Conservation (phyloP, 2,888 invertebrate species). For the Venustoraphidia nigricollis region DNA sequence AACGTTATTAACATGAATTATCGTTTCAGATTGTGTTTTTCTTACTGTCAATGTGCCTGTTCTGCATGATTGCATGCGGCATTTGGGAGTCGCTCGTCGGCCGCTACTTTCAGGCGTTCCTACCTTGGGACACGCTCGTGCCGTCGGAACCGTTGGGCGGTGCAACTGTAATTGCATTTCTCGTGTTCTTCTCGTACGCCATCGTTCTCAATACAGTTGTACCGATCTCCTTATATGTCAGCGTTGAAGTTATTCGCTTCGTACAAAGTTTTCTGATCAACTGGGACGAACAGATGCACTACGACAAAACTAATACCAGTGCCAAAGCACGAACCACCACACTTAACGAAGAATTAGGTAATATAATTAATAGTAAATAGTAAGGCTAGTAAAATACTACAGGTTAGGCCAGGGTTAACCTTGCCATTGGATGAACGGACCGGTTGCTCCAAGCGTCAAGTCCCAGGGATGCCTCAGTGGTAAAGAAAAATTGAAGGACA, state of each 20-base stretch:
- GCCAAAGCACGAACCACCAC: conserved; percentile 96
- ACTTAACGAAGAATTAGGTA: conserved; percentile 90
- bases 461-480: too few species aligned
- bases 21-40: conserved; percentile 86
- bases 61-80: conserved; percentile 94
- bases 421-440: too few species aligned
- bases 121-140: conserved; percentile 90
- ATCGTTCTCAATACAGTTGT: conserved; percentile 99
- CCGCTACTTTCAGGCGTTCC: conserved; percentile 72
- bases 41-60: conserved; percentile 90
- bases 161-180: conserved; percentile 82
- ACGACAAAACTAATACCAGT: conserved; percentile 74
- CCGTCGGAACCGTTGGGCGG: conserved; percentile 70
- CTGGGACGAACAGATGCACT: conserved; percentile 98
- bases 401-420: too few species aligned
- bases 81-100: conserved; percentile 95
- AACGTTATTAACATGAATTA: neutral
- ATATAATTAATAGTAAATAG: neutral
- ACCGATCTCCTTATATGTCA: conserved; percentile 97
- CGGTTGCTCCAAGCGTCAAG: too few species aligned
- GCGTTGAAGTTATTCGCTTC: conserved; percentile 92
- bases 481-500: too few species aligned
- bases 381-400: too few species aligned
- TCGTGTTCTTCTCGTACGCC: conserved; percentile 98
- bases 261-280: conserved; percentile 97